Evolutionary conservation across 2,113 vertebrate species (phyloP).

Genomic region (Rutilus rutilus): DNA sequence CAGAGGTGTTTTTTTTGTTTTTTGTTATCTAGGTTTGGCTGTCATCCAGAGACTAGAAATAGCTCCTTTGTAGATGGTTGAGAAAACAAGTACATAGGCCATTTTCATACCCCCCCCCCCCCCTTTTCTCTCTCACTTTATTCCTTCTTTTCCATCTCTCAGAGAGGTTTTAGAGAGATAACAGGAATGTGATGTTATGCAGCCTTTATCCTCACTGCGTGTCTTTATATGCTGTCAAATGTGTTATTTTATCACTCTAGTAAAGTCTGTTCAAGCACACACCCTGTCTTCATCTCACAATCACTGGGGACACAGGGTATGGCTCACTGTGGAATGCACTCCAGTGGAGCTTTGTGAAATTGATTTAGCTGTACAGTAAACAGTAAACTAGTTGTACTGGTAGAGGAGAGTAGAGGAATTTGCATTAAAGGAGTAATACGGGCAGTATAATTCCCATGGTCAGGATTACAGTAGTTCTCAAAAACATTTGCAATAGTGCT

Average conservation of each 20-base stretch:
- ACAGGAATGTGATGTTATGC: slow-evolving; percentile 20
- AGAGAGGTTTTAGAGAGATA: slow-evolving; percentile 26
- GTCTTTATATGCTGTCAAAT: slow-evolving; percentile 47
- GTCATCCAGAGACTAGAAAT: slow-evolving; percentile 41
- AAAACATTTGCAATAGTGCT: background rate
- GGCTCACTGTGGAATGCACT: slow-evolving; percentile 40
- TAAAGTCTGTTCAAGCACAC: slow-evolving; percentile 37
- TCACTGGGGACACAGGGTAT: background rate
- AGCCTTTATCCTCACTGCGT: slow-evolving; percentile 19
- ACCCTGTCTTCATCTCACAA: slow-evolving; percentile 36
- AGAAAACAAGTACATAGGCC: slow-evolving; percentile 18
- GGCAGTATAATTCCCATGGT: background rate
- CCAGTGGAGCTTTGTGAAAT: slow-evolving; percentile 32
- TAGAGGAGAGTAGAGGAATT: slow-evolving; percentile 28
- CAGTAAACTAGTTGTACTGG: background rate
- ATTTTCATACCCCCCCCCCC: slow-evolving; percentile 48
- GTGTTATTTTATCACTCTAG: slow-evolving; percentile 44
- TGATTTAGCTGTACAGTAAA: slow-evolving; percentile 40
- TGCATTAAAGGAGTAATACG: slow-evolving; percentile 1
- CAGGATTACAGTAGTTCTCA: slow-evolving; percentile 13
- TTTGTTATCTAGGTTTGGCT: slow-evolving; percentile 36
- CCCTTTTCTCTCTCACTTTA: slow-evolving; percentile 10
- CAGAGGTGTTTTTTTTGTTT: slow-evolving; percentile 19
- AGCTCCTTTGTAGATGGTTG: slow-evolving; percentile 19
- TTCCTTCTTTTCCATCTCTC: slow-evolving; percentile 40